Evolutionary conservation across 2,888 invertebrate genomes (phyloP), one percentile per base, ranked within the genome.

Genomic region (Noctua fimbriata): DNA sequence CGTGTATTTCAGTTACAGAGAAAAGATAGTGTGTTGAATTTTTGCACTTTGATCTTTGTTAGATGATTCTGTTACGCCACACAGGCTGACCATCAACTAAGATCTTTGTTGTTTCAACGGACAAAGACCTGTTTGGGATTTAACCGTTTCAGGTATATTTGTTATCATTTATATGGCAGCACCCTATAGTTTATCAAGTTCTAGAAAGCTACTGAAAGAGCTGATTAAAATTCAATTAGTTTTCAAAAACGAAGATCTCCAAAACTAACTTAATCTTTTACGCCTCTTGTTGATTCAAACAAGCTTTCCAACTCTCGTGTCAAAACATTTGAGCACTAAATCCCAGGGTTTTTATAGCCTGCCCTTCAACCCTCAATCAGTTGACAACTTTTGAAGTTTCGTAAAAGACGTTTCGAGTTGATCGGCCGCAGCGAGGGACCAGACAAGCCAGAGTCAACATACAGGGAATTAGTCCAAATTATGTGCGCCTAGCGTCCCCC

Each of bases 381-480:
- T 89, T 87, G 79, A 85, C 81, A 85, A 87, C 82, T 91, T 90
- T 87, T 91, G 93, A 94, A 94, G 92, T 95, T 94, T 91, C 90
- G 90, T 91, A 93, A 94, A 94, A 94, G 92, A 94, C 92, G 74
- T 87, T 87, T 87, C 77, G 93, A 94, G 95, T 94, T 95, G 95
- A 95, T 95, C 95, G 93, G 91, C 92, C 94, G 90, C 92, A 91
- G 92, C 91, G 92, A 89, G 87, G 91, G 90, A 88, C 93, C 95
- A 96, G 96, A 96, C 96, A 93, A 95, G 95, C 96, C 94, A 94
- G 93, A 93, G 95, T 95, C 95, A 96, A 96, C 96, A 96, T 92
- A 92, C 92, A 92, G 95, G 95, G 96, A 97, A 97, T 97, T 97
- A 97, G 96, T 96, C 94, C 96, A 97, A 97, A 97, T 96, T 97